phyloP scores from a whole-genome alignment of 1,140 invertebrate genomes.

The Tachypleus tridentatus region DNA sequence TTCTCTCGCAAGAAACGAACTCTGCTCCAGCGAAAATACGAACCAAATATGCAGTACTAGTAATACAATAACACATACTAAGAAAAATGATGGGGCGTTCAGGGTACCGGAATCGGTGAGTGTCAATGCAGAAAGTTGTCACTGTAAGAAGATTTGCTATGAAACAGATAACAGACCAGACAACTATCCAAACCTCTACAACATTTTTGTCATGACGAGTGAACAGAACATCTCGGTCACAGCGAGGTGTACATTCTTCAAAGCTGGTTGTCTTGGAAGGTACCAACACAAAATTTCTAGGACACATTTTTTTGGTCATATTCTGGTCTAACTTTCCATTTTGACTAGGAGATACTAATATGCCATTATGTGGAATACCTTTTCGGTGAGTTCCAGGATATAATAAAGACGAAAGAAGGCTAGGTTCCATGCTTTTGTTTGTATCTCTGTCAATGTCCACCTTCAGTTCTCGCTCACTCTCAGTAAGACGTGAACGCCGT shows the following conservation, averaged over 20 bases:
- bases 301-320: not conserved
- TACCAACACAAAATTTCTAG: constrained; percentile 1
- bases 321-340: no score
- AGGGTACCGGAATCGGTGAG: constrained; percentile 37
- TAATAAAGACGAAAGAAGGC: no score
- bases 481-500: not conserved
- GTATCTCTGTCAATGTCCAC: no score
- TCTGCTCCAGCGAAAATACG: constrained; percentile 33
- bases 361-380: no score
- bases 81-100: constrained; percentile 43
- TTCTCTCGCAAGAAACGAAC: constrained; percentile 25
- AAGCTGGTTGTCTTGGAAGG: constrained; percentile 3
- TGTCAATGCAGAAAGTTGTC: constrained; percentile 40
- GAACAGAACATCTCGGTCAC: constrained; percentile 32
- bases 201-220: constrained; percentile 38
- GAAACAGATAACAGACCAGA: constrained; percentile 42
- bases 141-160: constrained; percentile 42
- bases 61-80: constrained; percentile 40
- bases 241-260: constrained; percentile 30
- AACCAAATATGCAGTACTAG: constrained; percentile 40
- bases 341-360: no score
- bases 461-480: no score
- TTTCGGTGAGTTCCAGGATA: no score
- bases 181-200: constrained; percentile 32
- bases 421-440: no score